Percentiles rank a stretch among this genome's conserved stretches.
Evolutionary conservation across 2,888 invertebrate genomes (phyloP).

Genomic region (Tetramorium bicarinatum): DNA sequence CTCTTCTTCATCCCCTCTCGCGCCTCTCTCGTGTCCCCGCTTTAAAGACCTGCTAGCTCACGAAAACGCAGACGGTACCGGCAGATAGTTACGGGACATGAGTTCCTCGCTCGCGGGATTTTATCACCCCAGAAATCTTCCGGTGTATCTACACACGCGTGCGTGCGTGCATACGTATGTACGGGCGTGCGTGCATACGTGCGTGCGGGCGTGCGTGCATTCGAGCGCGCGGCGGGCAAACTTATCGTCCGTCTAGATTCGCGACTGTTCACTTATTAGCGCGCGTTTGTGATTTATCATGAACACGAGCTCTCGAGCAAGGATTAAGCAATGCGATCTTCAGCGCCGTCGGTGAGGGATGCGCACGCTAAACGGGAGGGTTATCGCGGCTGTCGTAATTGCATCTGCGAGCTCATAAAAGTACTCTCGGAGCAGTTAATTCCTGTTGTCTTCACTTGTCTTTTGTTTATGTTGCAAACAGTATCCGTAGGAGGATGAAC

Average conservation of each 20-base stretch:
- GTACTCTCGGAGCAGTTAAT: background rate
- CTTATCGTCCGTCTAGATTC: slow-evolving; percentile 65
- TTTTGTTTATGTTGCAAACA: background rate
- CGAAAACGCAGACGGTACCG: slow-evolving; percentile 78
- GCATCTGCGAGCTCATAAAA: background rate
- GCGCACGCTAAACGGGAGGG: slow-evolving; percentile 27
- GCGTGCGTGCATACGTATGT: slow-evolving; percentile 35
- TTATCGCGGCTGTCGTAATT: slow-evolving; percentile 43
- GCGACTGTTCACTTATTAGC: slow-evolving; percentile 67
- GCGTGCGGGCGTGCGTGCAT: background rate
- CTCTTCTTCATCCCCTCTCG: slow-evolving; percentile 55
- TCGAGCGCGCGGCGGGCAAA: slow-evolving; percentile 33
- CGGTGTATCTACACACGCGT: slow-evolving; percentile 64
- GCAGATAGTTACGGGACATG: slow-evolving; percentile 83
- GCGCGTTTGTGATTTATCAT: slow-evolving; percentile 49
- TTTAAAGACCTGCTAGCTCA: slow-evolving; percentile 70
- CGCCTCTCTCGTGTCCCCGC: slow-evolving; percentile 46
- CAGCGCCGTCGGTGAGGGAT: slow-evolving; percentile 21
- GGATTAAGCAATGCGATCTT: slow-evolving; percentile 46
- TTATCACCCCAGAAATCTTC: slow-evolving; percentile 77
- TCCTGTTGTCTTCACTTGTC: background rate
- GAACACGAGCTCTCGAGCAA: slow-evolving; percentile 12
- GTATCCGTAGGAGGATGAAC: background rate
- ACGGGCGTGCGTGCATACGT: slow-evolving; percentile 2
- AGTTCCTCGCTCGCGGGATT: slow-evolving; percentile 77